phyloP scores from a whole-genome alignment of 2,113 vertebrate genomes.

The Parus major region DNA sequence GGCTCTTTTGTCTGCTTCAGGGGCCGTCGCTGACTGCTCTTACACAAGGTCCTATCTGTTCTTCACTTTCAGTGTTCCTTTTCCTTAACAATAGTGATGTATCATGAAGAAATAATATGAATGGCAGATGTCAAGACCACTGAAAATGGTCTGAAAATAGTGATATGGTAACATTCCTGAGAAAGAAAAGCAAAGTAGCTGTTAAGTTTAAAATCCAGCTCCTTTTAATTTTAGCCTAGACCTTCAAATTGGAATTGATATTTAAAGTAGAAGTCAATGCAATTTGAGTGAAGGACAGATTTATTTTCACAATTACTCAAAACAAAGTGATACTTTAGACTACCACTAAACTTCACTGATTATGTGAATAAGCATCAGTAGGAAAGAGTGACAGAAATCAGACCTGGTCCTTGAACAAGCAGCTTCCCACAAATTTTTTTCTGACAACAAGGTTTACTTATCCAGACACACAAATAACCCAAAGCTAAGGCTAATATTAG shows the following conservation, averaged over 20 bases:
- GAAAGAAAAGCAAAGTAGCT: background rate
- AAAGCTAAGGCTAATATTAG: background rate
- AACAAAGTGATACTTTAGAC: background rate
- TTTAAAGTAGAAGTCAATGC: background rate
- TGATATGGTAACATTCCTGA: background rate
- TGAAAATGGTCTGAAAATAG: background rate
- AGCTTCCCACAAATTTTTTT: background rate
- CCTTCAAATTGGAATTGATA: background rate
- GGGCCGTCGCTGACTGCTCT: background rate
- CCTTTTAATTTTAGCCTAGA: background rate
- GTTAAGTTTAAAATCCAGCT: background rate
- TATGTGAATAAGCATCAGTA: background rate
- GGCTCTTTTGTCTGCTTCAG: background rate
- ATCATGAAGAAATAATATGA: background rate
- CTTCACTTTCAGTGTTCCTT: background rate
- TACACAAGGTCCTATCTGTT: background rate
- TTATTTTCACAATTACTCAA: background rate
- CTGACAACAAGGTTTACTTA: background rate
- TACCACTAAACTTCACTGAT: background rate
- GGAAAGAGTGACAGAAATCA: background rate
- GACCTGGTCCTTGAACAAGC: background rate
- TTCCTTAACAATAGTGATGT: background rate
- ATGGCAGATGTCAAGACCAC: background rate
- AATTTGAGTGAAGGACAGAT: background rate
- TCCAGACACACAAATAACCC: background rate